A percentile compares a stretch with the other conserved stretches of the same genome.
Conservation (phyloP, 1,140 invertebrate species). For the Pristionchus pacificus region DNA sequence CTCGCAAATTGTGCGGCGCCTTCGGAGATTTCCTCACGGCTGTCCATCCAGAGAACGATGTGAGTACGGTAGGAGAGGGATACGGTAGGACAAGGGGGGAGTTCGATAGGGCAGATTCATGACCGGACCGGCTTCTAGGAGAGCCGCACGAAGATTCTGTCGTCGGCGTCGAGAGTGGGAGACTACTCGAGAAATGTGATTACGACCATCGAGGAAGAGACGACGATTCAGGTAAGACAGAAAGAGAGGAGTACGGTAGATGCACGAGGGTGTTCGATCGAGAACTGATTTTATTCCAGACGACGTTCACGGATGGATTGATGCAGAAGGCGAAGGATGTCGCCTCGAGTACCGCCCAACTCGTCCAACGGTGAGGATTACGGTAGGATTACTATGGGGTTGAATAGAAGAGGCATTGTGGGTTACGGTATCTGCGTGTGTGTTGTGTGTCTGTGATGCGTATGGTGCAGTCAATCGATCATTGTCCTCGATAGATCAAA, state of each 20-base stretch:
- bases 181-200: conserved; percentile 89
- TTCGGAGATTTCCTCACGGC: conserved; percentile 90
- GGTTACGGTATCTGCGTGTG: too few species aligned
- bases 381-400: not conserved
- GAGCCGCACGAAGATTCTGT: conserved; percentile 72
- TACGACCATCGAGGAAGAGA: conserved; percentile 87
- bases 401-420: too few species aligned
- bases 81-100: not conserved
- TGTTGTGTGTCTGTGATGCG: too few species aligned
- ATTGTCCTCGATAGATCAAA: not conserved
- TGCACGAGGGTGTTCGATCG: conserved; percentile 60
- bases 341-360: conserved; percentile 61
- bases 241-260: not conserved
- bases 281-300: conserved; percentile 52
- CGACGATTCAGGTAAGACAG: conserved; percentile 65
- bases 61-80: conserved; percentile 65
- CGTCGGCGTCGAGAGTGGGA: conserved; percentile 87
- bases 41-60: conserved; percentile 82
- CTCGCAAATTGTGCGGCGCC: conserved; percentile 81
- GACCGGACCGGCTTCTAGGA: conserved; percentile 39
- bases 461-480: not conserved
- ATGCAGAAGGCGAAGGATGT: conserved; percentile 51
- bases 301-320: conserved; percentile 58
- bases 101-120: conserved; percentile 27
- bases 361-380: conserved; percentile 69